Evolutionary conservation across 2,888 invertebrate species (phyloP), one percentile per base, ranked within the genome.

Genomic region (Cataglyphis altisquamis): DNA sequence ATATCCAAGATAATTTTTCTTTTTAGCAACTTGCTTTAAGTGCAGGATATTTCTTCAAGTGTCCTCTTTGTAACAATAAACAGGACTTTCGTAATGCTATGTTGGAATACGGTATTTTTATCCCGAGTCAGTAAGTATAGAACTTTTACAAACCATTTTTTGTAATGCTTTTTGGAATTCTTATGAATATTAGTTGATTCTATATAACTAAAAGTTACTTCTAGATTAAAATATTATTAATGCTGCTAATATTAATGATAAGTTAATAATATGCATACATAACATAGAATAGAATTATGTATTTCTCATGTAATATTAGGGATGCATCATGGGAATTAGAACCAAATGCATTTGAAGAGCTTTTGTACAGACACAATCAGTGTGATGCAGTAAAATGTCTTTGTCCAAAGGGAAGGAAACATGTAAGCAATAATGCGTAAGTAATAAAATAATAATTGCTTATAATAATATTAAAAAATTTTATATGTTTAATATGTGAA

Each of bases 301-400:
- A 55, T 73, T 1, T 45, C 48, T 45, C 74, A n/a, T 60, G 64
- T 83, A 82, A 73, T 45, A 15, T 45, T 70, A 97, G 97, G 90
- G 98, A 98, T 93, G 98, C 98, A 0, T 96, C 97, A 0, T 98
- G 98, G 98, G 98, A 98, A 92, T 91, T 96, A 15, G 97, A 96
- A 86, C 97, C 97, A 1, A 96, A 97, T 91, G 98, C 98, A 0
- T 98, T 96, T 94, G 95, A 96, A 0, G 98, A 97, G 83, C 96
- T 98, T 60, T 95, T 97, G 25, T 96, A 97, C 83, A 94, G 97
- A 0, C 96, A 96, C 3, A 93, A 96, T 8, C 88, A 91, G 0
- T 98, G 98, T 92, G 96, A 96, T 63, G 96, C 96, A 0, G 57
- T 86, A 0, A 87, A 86, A 0, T 98, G 98, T 92, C 55, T 90